phyloP scores from a whole-genome alignment of 2,888 invertebrate species.

The Monoplex corrugatus region DNA sequence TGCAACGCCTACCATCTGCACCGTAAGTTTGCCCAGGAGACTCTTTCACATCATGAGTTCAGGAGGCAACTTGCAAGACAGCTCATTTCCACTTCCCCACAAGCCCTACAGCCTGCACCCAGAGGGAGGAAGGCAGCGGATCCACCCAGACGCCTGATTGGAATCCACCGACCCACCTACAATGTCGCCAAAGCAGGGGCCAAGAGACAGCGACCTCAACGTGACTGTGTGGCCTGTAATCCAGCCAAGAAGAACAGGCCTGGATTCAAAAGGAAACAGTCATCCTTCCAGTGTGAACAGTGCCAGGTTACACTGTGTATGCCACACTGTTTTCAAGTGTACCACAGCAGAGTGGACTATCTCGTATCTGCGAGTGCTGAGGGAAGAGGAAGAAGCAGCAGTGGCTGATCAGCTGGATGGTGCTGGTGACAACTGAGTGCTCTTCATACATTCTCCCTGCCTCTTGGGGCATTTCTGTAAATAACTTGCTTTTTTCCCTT shows the following conservation, averaged over 20 bases:
- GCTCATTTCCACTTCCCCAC: background rate
- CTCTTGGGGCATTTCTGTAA: too few species aligned
- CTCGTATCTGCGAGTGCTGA: background rate
- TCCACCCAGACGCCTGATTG: background rate
- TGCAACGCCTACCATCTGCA: constrained; percentile 31
- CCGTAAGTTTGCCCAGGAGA: background rate
- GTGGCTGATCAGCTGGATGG: background rate
- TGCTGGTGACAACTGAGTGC: background rate
- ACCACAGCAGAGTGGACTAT: background rate
- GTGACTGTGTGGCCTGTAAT: constrained; percentile 27
- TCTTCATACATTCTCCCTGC: background rate
- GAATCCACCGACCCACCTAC: background rate
- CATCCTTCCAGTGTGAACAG: background rate
- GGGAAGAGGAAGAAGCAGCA: background rate
- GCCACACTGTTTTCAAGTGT: background rate
- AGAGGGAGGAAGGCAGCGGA: constrained; percentile 16
- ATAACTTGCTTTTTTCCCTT: too few species aligned
- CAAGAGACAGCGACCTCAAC: background rate
- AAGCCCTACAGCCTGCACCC: constrained; percentile 1
- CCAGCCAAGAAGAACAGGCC: background rate
- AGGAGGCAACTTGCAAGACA: background rate
- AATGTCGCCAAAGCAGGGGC: background rate
- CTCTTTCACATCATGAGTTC: background rate
- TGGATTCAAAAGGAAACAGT: constrained; percentile 17
- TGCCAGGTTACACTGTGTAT: constrained; percentile 13